Percentiles rank a stretch among this genome's conserved stretches.
Conservation (phyloP, 2,797 vertebrate species). For the Galagoides demidoff region DNA sequence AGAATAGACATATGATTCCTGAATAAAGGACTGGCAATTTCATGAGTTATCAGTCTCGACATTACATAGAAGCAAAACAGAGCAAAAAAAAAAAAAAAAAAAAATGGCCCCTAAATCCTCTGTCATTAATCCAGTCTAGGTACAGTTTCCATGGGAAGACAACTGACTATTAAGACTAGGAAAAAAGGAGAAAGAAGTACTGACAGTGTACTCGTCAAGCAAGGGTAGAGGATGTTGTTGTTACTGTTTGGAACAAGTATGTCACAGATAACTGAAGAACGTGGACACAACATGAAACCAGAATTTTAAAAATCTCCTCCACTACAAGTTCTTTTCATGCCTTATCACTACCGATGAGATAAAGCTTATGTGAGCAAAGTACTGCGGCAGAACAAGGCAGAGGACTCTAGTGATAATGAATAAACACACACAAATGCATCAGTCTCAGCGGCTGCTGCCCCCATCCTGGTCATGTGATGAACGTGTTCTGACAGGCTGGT, state of each 20-base stretch:
- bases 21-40: not conserved
- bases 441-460: not conserved
- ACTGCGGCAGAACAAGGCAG: not conserved
- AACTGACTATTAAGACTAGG: not conserved
- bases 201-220: not conserved
- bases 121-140: not conserved
- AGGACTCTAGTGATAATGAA: not conserved
- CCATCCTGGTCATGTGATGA: not conserved
- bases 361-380: not conserved
- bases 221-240: not conserved
- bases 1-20: not conserved
- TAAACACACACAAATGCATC: fast-evolving
- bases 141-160: not conserved
- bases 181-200: not conserved
- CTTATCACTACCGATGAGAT: not conserved
- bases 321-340: constrained; percentile 36
- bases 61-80: not conserved
- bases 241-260: not conserved
- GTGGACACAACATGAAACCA: not conserved
- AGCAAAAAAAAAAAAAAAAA: not conserved
- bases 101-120: not conserved
- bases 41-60: not conserved
- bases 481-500: not conserved
- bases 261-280: constrained; percentile 6
- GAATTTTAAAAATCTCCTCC: not conserved